A percentile compares a stretch with the other conserved stretches of the same genome.
Evolutionary conservation across 2,888 invertebrate species (phyloP).

Genomic region (Sphaerophoria taeniata): DNA sequence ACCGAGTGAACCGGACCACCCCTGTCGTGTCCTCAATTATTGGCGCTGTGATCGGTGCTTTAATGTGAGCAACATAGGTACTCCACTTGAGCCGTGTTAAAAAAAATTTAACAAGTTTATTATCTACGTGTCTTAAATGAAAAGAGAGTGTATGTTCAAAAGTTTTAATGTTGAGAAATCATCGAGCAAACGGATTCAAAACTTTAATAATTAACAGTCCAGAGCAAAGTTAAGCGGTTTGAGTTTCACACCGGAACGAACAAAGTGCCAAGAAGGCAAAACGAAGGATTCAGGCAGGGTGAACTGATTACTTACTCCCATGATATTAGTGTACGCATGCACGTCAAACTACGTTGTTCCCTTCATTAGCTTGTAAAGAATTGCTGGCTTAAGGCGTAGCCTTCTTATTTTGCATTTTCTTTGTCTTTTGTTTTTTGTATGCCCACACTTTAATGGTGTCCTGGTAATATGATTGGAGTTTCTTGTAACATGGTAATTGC

Average conservation of each 20-base stretch:
- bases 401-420: background rate
- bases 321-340: constrained; percentile 7
- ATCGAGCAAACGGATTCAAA: background rate
- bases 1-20: no score
- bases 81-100: no score
- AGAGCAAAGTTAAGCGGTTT: background rate
- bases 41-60: no score
- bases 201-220: constrained; percentile 59
- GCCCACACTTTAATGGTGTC: constrained; percentile 43
- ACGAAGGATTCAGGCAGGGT: constrained; percentile 45
- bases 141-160: no score
- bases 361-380: constrained; percentile 49
- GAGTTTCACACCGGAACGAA: background rate
- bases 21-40: no score
- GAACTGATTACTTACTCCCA: constrained; percentile 54
- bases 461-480: constrained; percentile 64
- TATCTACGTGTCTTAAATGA: no score
- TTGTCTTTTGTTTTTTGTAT: constrained; percentile 1
- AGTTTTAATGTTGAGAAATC: no score
- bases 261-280: constrained; percentile 32
- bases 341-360: constrained; percentile 52
- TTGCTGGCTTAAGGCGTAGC: constrained; percentile 10
- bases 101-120: no score
- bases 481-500: constrained; percentile 71
- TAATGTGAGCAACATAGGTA: no score